These are phyloP conservation scores for Paedocypris sp. DNA, from an alignment of 2,113 vertebrate genomes.

Conservation along the genomic window DNA sequence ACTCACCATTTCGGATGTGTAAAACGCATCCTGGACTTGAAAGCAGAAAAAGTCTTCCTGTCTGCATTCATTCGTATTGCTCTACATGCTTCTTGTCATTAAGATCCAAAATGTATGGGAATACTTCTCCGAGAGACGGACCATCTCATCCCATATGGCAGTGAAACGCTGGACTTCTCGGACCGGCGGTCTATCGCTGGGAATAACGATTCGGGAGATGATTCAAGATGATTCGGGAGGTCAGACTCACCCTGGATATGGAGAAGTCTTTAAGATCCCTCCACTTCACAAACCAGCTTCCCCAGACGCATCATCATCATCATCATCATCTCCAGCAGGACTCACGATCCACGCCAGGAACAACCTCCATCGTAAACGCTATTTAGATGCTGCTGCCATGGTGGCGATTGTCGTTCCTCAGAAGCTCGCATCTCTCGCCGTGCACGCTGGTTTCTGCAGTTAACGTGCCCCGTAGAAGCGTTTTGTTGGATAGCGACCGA, in stretches of 20 bases:
- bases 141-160: neutral
- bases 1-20: constrained; percentile 44
- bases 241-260: neutral
- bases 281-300: neutral
- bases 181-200: neutral
- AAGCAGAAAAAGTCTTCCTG: constrained; percentile 24
- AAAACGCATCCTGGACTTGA: constrained; percentile 38
- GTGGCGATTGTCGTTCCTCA: neutral
- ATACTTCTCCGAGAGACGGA: constrained; percentile 30
- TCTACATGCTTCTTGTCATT: constrained; percentile 12
- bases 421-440: constrained; percentile 5
- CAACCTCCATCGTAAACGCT: neutral
- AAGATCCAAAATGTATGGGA: constrained; percentile 5
- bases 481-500: neutral
- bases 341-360: neutral
- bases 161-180: neutral
- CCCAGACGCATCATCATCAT: constrained; percentile 23
- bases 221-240: neutral
- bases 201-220: neutral
- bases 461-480: constrained; percentile 29
- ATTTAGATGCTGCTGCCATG: neutral
- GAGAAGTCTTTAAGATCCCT: neutral
- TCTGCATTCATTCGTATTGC: constrained; percentile 35
- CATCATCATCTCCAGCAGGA: constrained; percentile 18
- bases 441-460: constrained; percentile 25